Conservation (phyloP, 1,140 invertebrate genomes). For the Drosophila busckii region DNA sequence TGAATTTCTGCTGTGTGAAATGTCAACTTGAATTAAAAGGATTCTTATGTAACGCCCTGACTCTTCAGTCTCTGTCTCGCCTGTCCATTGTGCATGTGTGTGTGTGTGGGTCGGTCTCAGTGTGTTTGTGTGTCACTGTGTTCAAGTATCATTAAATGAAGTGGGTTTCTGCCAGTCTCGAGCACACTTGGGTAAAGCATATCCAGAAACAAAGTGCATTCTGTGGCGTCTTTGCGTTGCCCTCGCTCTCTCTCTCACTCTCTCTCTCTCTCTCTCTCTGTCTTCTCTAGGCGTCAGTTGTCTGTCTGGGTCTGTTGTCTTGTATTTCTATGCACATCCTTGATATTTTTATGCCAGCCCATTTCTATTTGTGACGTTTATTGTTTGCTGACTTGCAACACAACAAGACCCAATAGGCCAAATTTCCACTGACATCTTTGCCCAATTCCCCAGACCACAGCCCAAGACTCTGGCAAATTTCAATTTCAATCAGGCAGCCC, state of each 20-base stretch:
- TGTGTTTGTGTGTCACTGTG: constrained; percentile 77
- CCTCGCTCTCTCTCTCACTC: not conserved
- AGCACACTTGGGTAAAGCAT: constrained; percentile 78
- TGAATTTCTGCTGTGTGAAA: constrained; percentile 72
- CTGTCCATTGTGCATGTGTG: constrained; percentile 15
- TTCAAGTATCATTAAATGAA: constrained; percentile 79
- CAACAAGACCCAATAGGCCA: constrained; percentile 67
- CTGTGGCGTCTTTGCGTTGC: constrained; percentile 69
- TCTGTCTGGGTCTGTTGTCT: too few species aligned
- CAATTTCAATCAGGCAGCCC: constrained; percentile 62
- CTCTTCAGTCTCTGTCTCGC: constrained; percentile 25
- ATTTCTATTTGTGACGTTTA: constrained; percentile 70
- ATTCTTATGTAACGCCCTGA: constrained; percentile 69
- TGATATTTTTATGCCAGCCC: constrained; percentile 70
- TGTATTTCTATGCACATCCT: constrained; percentile 50
- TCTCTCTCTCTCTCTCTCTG: not conserved
- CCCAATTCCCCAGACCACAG: too few species aligned
- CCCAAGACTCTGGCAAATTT: constrained; percentile 53
- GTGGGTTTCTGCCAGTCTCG: constrained; percentile 78
- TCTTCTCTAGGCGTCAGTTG: too few species aligned
- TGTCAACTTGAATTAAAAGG: constrained; percentile 77
- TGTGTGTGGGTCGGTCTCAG: constrained; percentile 31
- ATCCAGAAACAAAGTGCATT: constrained; percentile 78
- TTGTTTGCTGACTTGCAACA: constrained; percentile 54
- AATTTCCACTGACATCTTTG: constrained; percentile 65